Evolutionary conservation across 1,140 invertebrate species (phyloP).

Genomic region (Hylaeus anthracinus): DNA sequence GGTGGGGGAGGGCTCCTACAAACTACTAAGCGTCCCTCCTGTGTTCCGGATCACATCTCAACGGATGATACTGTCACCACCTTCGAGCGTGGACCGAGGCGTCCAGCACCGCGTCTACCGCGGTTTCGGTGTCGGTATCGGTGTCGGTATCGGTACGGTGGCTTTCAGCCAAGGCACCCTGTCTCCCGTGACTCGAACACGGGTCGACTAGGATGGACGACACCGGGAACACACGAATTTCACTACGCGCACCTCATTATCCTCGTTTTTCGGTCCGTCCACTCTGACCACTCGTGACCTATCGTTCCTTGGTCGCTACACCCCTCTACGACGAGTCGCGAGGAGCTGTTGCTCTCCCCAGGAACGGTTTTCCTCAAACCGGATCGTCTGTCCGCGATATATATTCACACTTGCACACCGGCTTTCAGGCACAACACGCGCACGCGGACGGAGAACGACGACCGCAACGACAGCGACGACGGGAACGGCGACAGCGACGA

Average conservation of each 20-base stretch:
- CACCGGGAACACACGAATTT: constrained; percentile 18
- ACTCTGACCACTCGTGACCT: too few relatives aligned
- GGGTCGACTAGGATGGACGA: too few relatives aligned
- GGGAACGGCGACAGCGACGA: not conserved
- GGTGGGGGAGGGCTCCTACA: constrained; percentile 74
- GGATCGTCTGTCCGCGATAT: constrained; percentile 40
- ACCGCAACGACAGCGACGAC: constrained; percentile 3
- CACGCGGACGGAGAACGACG: constrained; percentile 10
- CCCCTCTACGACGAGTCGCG: constrained; percentile 46
- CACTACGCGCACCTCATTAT: constrained; percentile 44
- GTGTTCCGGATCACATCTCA: constrained; percentile 78
- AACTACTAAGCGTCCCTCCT: constrained; percentile 75
- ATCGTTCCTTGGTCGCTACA: not conserved
- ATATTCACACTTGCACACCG: constrained; percentile 48
- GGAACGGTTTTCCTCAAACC: constrained; percentile 41
- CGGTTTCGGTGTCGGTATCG: constrained; percentile 17
- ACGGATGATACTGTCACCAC: constrained; percentile 70
- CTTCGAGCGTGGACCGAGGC: constrained; percentile 62
- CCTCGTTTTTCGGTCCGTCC: not conserved
- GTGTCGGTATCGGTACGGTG: not conserved
- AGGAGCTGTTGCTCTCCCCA: constrained; percentile 14
- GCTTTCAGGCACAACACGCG: constrained; percentile 44
- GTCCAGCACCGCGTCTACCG: not conserved
- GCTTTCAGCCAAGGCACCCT: not conserved
- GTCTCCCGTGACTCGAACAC: too few relatives aligned